Evolutionary conservation across 2,797 vertebrate genomes (phyloP), one percentile per base, ranked within the genome.

Genomic region (Leptodactylus fallax): DNA sequence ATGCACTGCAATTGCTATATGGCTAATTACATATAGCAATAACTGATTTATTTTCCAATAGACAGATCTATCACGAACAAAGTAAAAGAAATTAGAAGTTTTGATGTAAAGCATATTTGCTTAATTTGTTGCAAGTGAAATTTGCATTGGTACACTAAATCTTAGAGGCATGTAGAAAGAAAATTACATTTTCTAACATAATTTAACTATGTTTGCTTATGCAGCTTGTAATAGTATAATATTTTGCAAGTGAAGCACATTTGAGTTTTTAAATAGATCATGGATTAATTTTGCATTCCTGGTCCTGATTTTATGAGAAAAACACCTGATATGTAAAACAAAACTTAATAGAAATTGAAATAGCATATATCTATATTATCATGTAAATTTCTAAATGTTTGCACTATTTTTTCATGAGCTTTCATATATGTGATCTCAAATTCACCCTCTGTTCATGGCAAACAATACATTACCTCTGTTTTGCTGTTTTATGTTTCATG

Each of bases 161-260:
- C 81, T 83, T 72, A 36, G 17, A 56, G 53, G 11, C 67, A 47
- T 83, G 63, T 74, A 45, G 27, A 72, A 74, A 27, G 25, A 47
- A 72, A 72, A 83, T 56, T 72, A 56, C 3, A 83, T 72, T 83
- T 83, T 72, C 65, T 55, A 58, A 25, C 63, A 82, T 82, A 83
- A 83, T 69, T 72, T 56, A 53, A 71, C 36, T 83, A 36, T 74
- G 53, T 83, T 83, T 72, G 81, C 81, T 47, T 83, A 71, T 72
- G 81, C 67, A 56, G 65, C 67, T 83, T 83, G 81, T 72, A 74
- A 58, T 83, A 56, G 53, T 72, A 83, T 83, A 83, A 72, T 60
- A 72, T 83, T 72, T 56, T 71, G 81, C 81, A 74, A 56, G 63
- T 71, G 58, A 71, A 45, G 63, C 53, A 45, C 53, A 58, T 83